Conservation (phyloP, 2,888 invertebrate species). For the Standfussiana lucernea region DNA sequence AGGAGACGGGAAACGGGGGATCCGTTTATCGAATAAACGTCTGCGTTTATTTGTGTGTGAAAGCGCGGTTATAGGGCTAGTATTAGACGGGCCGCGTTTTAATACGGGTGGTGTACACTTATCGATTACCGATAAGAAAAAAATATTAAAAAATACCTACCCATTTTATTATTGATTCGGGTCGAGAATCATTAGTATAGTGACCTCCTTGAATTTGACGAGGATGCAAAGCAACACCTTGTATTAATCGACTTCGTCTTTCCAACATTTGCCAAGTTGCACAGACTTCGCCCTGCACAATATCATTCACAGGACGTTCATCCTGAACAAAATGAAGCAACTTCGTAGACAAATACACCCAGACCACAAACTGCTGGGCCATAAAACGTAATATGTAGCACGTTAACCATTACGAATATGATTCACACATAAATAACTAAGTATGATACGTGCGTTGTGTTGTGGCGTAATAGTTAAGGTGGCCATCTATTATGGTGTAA, state of each 20-base stretch:
- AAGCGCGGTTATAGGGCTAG: no score
- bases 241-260: neutral
- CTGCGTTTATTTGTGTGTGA: no score
- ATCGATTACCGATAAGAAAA: no score
- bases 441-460: slow-evolving; percentile 34
- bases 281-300: neutral
- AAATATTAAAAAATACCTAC: no score
- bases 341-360: slow-evolving; percentile 23
- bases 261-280: neutral
- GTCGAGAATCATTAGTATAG: no score
- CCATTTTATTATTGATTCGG: no score
- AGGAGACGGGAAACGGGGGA: no score
- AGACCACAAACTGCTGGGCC: slow-evolving; percentile 39
- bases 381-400: slow-evolving; percentile 56
- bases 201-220: no score
- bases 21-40: no score
- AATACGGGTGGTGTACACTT: no score
- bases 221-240: no score
- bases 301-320: neutral
- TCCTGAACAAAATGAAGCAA: neutral
- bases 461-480: slow-evolving; percentile 48
- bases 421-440: slow-evolving; percentile 62
- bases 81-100: no score
- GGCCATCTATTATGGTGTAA: slow-evolving; percentile 22
- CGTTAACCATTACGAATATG: slow-evolving; percentile 48